phyloP scores from a whole-genome alignment of 2,888 invertebrate genomes.

The Tachystola acroxantha region DNA sequence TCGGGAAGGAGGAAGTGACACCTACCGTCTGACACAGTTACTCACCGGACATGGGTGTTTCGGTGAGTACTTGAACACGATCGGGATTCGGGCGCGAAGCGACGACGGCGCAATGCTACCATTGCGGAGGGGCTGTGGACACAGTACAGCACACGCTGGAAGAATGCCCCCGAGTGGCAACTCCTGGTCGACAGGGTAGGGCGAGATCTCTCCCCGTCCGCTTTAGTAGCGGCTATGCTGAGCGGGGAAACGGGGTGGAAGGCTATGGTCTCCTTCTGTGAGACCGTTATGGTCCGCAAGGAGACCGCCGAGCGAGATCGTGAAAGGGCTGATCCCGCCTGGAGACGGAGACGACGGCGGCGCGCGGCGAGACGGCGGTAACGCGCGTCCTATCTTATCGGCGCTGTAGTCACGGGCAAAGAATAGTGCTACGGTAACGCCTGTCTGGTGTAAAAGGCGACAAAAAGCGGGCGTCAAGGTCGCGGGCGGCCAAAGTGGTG shows the following conservation, averaged over 20 bases:
- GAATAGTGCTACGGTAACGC: too few relatives aligned
- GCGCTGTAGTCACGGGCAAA: too few relatives aligned
- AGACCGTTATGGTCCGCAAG: too few relatives aligned
- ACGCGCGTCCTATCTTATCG: too few relatives aligned
- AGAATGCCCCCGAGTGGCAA: neutral
- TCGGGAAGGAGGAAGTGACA: neutral
- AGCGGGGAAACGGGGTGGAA: neutral
- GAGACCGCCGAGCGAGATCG: too few relatives aligned
- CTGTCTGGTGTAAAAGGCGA: too few relatives aligned
- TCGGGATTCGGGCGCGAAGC: slow-evolving; percentile 8
- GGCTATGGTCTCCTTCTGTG: too few relatives aligned
- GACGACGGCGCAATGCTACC: slow-evolving; percentile 1
- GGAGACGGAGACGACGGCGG: too few relatives aligned
- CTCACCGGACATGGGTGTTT: slow-evolving; percentile 11
- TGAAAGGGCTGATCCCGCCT: too few relatives aligned
- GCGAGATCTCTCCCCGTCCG: slow-evolving; percentile 4
- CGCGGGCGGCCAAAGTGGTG: too few relatives aligned
- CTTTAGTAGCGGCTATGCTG: slow-evolving; percentile 5
- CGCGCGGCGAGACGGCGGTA: too few relatives aligned
- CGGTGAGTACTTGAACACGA: slow-evolving; percentile 6
- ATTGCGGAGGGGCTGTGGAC: neutral
- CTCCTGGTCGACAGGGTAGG: neutral
- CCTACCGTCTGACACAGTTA: slow-evolving; percentile 5
- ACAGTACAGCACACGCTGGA: neutral
- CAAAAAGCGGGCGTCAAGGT: too few relatives aligned